Conservation (phyloP, 2,113 vertebrate genomes). For the Setophaga coronata region DNA sequence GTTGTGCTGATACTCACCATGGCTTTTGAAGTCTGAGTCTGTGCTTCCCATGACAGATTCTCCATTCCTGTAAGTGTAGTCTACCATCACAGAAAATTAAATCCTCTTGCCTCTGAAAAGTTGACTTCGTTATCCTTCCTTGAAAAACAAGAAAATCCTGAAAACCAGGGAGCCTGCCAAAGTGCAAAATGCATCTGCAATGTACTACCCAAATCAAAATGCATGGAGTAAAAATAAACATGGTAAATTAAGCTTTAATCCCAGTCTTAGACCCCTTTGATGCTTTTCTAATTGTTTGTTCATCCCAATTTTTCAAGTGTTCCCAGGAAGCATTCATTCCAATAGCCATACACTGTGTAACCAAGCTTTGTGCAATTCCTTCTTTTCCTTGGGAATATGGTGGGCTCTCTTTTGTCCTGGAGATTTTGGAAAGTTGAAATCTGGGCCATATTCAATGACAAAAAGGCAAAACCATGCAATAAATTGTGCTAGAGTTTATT, state of each 20-base stretch:
- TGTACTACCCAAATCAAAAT: neutral
- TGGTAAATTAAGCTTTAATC: neutral
- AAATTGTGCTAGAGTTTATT: neutral
- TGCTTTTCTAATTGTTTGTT: neutral
- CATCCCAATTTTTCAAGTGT: neutral
- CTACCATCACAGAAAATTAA: neutral
- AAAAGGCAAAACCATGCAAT: neutral
- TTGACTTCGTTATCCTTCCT: neutral
- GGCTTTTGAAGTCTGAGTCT: neutral
- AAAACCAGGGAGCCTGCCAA: neutral
- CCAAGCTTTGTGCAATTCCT: neutral
- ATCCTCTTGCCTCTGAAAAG: neutral
- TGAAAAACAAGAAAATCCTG: neutral
- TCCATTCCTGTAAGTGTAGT: neutral
- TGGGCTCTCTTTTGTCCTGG: neutral
- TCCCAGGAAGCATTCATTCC: neutral
- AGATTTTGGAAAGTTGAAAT: neutral
- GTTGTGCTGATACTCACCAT: neutral
- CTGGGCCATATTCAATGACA: neutral
- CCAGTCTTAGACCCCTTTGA: neutral
- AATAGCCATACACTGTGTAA: neutral
- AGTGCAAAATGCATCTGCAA: neutral
- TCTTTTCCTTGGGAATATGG: neutral
- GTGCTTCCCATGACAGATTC: neutral
- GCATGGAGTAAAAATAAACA: neutral